Conservation (phyloP, 2,113 vertebrate species). For the Psilopogon haemacephalus region DNA sequence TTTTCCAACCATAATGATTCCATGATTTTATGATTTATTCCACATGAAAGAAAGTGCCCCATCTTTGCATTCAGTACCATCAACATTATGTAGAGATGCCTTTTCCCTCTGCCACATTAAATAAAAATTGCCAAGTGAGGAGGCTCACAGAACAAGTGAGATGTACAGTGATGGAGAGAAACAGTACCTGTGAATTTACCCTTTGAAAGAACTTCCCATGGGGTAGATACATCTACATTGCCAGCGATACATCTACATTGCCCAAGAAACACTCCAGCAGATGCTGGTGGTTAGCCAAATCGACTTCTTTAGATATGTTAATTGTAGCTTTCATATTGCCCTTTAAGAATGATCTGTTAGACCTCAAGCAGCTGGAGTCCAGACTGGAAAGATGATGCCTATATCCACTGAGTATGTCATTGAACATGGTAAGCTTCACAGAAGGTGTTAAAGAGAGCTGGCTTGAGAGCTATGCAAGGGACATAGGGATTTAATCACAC, state of each 20-base stretch:
- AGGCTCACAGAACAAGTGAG: background rate
- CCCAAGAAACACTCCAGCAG: background rate
- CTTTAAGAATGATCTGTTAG: background rate
- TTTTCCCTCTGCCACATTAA: background rate
- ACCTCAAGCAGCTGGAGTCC: constrained; percentile 48
- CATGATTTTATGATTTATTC: background rate
- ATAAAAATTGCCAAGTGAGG: background rate
- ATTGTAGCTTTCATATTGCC: background rate
- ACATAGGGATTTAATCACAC: constrained; percentile 53
- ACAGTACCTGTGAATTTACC: background rate
- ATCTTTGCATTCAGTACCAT: background rate
- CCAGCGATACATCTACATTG: background rate
- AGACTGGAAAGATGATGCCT: constrained; percentile 51
- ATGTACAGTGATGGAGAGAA: background rate
- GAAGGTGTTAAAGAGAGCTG: constrained; percentile 55
- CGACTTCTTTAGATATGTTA: background rate
- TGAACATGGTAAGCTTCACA: constrained; percentile 14
- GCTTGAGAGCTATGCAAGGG: constrained; percentile 19
- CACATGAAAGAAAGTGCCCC: background rate
- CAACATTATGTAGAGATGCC: background rate
- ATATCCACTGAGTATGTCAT: constrained; percentile 3
- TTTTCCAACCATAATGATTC: too few relatives aligned
- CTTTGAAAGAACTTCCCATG: background rate
- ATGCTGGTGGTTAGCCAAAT: background rate
- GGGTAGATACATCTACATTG: background rate